Evolutionary conservation across 1,140 invertebrate species (phyloP), one percentile per base, ranked within the genome.

Genomic region (Diploscapter pachys): DNA sequence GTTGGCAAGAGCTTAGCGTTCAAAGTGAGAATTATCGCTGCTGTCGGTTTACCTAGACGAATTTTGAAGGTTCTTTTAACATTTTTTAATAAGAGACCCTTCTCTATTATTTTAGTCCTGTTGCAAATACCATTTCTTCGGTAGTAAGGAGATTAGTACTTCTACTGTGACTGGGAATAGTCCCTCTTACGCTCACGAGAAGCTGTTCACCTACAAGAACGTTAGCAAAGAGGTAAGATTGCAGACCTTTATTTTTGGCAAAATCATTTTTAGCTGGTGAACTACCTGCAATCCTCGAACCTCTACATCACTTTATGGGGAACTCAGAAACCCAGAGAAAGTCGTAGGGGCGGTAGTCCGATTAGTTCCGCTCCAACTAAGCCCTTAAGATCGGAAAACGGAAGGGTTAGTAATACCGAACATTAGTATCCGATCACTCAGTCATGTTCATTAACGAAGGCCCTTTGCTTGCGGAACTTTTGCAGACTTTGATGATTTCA

Each of bases 81-180:
- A 9, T 48, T 6, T 56, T 48, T 11, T 71, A 11, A 77, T 66
- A 50, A 57, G 0, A 50, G 13, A 57, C 48, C 54, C 78, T 2
- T 48, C 57, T 48, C 31, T 31, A 31, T 31, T 31, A 53, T 68
- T 84, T 73, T 68, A 88, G 80, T 87, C 88, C 69, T 88, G 86
- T 79, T 89, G 89, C 80, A 86, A 84, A 63, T 90, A 89, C 81
- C 85, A 85, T 71, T 86, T 90, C 70, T 89, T 88, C 81, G 89
- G 89, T 57, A 80, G 86, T 50, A 84, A 89, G 69, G 86, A 87
- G 8, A 83, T 82, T 3, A 75, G 73, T 54, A 90, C 90, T 2
- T 85, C 87, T 63, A 83, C 81, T 13, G 81, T 89, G 3, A 78
- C 81, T 6, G 86, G 88, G 63, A 88, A 80, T 13, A 89, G 90